A percentile compares a stretch with the other conserved stretches of the same genome.
phyloP scores from a whole-genome alignment of 1,140 invertebrate genomes.

The Anastrepha ludens region DNA sequence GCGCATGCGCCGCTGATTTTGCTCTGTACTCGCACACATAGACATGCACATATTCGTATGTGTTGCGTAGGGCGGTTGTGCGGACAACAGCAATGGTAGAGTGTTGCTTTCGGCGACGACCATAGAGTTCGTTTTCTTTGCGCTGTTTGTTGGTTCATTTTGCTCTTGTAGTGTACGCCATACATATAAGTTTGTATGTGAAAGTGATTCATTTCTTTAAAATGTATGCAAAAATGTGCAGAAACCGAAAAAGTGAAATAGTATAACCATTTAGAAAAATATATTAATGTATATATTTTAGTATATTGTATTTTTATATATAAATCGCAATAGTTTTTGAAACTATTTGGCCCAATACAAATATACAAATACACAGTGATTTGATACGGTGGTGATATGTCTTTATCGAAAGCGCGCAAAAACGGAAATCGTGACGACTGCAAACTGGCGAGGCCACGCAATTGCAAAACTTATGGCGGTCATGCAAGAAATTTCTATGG shows the following conservation, averaged over 20 bases:
- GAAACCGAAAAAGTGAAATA: background rate
- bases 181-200: background rate
- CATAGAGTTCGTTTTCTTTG: background rate
- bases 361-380: background rate
- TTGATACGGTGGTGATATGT: background rate
- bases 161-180: background rate
- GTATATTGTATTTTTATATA: too few relatives aligned
- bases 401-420: constrained; percentile 8
- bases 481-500: background rate
- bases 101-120: background rate
- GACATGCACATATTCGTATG: background rate
- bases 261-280: background rate
- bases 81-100: background rate
- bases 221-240: background rate
- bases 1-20: constrained; percentile 25
- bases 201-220: constrained; percentile 8
- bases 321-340: background rate
- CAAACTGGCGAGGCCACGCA: constrained; percentile 6
- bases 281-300: too few relatives aligned
- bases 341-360: background rate
- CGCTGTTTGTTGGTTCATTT: background rate
- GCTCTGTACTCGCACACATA: background rate
- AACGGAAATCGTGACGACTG: constrained; percentile 23
- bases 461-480: background rate
- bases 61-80: background rate